These are phyloP conservation scores for Glaucidium brasilianum DNA, from an alignment of 2,113 vertebrate genomes.

Conservation along the genomic window DNA sequence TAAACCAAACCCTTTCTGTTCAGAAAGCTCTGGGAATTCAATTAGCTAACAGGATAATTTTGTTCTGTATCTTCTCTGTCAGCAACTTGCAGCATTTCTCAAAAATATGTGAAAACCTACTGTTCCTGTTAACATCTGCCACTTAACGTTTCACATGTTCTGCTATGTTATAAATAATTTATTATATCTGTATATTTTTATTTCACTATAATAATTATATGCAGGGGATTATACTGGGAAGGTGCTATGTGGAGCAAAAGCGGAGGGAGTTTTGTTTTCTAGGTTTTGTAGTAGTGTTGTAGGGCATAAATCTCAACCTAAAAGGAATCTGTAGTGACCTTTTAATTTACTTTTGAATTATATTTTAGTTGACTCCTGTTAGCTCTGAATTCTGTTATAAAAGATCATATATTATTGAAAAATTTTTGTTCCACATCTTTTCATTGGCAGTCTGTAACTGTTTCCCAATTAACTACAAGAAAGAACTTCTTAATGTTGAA, in stretches of 20 bases:
- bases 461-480: background rate
- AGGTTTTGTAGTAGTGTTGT: background rate
- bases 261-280: background rate
- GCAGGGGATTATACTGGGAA: background rate
- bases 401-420: background rate
- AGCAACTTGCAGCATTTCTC: background rate
- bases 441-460: background rate
- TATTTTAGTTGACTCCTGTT: background rate
- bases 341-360: background rate
- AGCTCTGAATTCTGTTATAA: background rate
- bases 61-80: slow-evolving; percentile 24
- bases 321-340: background rate
- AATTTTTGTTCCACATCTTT: background rate
- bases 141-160: background rate
- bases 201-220: background rate
- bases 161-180: background rate
- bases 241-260: background rate
- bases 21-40: slow-evolving; percentile 1
- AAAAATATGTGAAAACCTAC: background rate
- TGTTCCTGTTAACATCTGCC: background rate
- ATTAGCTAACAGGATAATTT: background rate
- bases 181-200: background rate
- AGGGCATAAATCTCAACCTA: background rate
- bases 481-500: background rate
- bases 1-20: background rate